Evolutionary conservation across 2,113 vertebrate species (phyloP).

Genomic region (Cebidichthys violaceus): DNA sequence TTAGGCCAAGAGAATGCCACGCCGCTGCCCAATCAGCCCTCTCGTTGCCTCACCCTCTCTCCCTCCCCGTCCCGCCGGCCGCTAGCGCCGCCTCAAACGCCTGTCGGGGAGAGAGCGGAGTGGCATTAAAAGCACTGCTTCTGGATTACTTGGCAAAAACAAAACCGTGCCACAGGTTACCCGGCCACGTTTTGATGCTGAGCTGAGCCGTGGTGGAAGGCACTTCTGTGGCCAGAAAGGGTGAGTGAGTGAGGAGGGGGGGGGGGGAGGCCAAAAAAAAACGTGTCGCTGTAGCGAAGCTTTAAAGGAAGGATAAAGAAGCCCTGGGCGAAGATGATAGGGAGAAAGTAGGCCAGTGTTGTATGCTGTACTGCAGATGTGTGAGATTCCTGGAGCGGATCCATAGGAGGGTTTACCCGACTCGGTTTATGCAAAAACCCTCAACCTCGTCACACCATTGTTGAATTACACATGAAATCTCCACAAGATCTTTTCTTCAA

Average conservation of each 20-base stretch:
- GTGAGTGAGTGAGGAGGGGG: background rate
- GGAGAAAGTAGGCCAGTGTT: constrained; percentile 77
- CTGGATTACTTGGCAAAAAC: constrained; percentile 5
- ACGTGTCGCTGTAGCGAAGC: constrained; percentile 22
- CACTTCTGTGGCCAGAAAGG: constrained; percentile 21
- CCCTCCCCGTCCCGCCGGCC: constrained; percentile 3
- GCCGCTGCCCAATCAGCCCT: constrained; percentile 52
- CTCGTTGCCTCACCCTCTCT: background rate
- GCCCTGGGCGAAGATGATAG: constrained; percentile 59
- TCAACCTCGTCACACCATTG: constrained; percentile 28
- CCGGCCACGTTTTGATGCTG: constrained; percentile 13
- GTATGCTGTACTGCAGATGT: constrained; percentile 57
- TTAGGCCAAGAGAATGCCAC: constrained; percentile 67
- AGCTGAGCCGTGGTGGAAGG: constrained; percentile 28
- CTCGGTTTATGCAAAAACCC: constrained; percentile 46
- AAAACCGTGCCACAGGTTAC: background rate
- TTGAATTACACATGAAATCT: constrained; percentile 13
- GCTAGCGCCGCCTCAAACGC: constrained; percentile 1
- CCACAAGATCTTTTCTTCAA: background rate
- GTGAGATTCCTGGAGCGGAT: constrained; percentile 61
- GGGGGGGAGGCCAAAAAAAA: background rate
- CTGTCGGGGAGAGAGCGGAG: constrained; percentile 25
- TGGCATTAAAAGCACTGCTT: constrained; percentile 15
- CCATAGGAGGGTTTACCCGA: constrained; percentile 51
- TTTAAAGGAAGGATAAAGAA: constrained; percentile 63